Evolutionary conservation across 2,113 vertebrate genomes (phyloP), one percentile per base, ranked within the genome.

Genomic region (Cygnus buccinator): DNA sequence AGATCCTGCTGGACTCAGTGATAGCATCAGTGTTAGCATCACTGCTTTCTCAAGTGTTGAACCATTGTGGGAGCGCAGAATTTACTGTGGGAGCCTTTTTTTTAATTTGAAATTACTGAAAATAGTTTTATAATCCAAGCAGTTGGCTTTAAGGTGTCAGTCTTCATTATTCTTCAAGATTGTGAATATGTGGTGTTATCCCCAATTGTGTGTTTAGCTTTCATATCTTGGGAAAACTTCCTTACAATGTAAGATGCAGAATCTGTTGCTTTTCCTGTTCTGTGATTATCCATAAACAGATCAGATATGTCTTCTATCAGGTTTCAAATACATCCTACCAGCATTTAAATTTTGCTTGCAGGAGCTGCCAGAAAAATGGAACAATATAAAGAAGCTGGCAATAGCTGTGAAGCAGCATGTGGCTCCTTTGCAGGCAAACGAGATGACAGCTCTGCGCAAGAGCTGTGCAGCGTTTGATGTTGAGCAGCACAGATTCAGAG

Each of bases 291-390:
- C 25, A 0, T 0, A 61, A 41, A 26, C 25, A 54, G 44, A 13
- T 54, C 41, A 26, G 57, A 41, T 33, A 5, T 2, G 4, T 17
- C n/a, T 33, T 17, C 0, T 11, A 5, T 59, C 1, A 1, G 39
- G 7, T 37, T 73, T 43, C 44, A 68, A 6, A 2, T 3, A 8
- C 67, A 26, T 22, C 39, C 62, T 37, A 44, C 50, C 71, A 80
- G 35, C 39, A 16, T 57, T 62, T n/a, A 35, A 4, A 0, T 46
- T 83, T 76, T 75, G 39, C 52, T 97, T 89, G 2, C 86, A 99
- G 99, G 99, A 99, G 81, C 97, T 99, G 89, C 99, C 99, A 3
- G 99, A 99, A 85, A 98, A 98, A 73, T 99, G 99, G 99, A 97
- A 92, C 93, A 98, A 97, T 7, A 46, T 98, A 16, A 99, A 99